Evolutionary conservation across 2,113 vertebrate species (phyloP).

Genomic region (Coptodon bakossiorum): DNA sequence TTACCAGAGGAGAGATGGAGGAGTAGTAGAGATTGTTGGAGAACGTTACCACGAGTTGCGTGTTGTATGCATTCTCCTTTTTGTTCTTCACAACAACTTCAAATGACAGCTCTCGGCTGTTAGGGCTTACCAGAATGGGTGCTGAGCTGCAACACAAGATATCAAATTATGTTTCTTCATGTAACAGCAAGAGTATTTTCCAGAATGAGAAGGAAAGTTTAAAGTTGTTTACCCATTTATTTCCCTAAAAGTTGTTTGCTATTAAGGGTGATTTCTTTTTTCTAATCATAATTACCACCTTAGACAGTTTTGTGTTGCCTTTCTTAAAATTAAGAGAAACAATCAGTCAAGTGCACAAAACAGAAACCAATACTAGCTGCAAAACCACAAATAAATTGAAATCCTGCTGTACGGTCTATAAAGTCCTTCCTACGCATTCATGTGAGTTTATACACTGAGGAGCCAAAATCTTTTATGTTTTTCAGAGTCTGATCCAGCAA

Average conservation of each 20-base stretch:
- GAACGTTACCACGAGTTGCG: slow-evolving; percentile 71
- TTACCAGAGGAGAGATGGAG: slow-evolving; percentile 70
- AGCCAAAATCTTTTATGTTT: neutral
- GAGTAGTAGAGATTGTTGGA: slow-evolving; percentile 87
- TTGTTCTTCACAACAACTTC: slow-evolving; percentile 76
- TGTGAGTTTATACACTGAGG: neutral
- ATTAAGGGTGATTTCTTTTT: neutral
- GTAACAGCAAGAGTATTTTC: neutral
- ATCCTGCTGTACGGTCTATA: neutral
- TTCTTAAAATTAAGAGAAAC: neutral
- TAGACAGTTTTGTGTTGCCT: neutral
- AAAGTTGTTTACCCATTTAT: neutral
- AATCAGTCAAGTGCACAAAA: neutral
- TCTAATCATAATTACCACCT: neutral
- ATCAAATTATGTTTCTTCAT: neutral
- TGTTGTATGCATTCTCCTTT: slow-evolving; percentile 87
- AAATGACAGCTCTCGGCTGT: slow-evolving; percentile 77
- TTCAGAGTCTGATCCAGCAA: neutral
- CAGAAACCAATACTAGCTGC: neutral
- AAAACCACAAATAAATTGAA: neutral
- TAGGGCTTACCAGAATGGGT: slow-evolving; percentile 75
- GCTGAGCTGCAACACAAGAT: slow-evolving; percentile 70
- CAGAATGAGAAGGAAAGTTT: neutral
- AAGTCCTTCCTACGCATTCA: neutral
- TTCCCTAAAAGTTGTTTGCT: neutral